These are phyloP conservation scores for Hirtodrosophila duncani DNA, from an alignment of 2,888 invertebrate species.

Conservation along the genomic window DNA sequence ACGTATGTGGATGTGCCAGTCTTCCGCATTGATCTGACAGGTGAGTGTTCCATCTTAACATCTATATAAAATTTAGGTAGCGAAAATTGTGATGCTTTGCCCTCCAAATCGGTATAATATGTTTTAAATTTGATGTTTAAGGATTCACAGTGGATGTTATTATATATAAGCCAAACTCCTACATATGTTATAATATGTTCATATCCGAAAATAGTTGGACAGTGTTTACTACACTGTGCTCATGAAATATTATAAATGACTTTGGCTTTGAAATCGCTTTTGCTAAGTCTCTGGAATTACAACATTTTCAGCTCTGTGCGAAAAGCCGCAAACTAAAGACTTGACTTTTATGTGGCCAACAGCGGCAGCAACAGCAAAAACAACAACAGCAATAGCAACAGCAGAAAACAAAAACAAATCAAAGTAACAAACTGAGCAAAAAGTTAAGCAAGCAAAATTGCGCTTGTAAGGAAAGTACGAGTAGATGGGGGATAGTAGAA, in stretches of 20 bases:
- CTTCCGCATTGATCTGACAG: constrained; percentile 80
- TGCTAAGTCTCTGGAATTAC: constrained; percentile 49
- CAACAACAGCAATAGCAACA: constrained; percentile 3
- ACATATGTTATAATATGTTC: too few relatives aligned
- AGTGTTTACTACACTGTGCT: constrained; percentile 44
- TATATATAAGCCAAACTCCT: too few relatives aligned
- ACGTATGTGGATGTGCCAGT: constrained; percentile 81
- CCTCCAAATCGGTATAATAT: not conserved
- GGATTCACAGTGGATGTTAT: too few relatives aligned
- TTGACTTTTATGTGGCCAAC: constrained; percentile 59
- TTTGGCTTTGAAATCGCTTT: constrained; percentile 52
- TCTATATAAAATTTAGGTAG: not conserved
- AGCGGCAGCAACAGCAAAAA: constrained; percentile 17
- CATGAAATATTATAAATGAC: constrained; percentile 67
- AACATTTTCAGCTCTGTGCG: constrained; percentile 46
- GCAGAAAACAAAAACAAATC: constrained; percentile 64
- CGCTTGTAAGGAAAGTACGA: constrained; percentile 40
- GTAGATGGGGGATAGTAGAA: constrained; percentile 25
- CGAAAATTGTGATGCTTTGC: too few relatives aligned
- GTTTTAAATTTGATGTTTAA: constrained; percentile 11
- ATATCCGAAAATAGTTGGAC: not conserved
- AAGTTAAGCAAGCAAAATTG: constrained; percentile 71
- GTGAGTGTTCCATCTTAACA: constrained; percentile 53
- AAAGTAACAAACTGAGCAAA: constrained; percentile 70
- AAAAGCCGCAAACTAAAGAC: constrained; percentile 70